A percentile compares a stretch with the other conserved stretches of the same genome.
These are phyloP conservation scores for Oligia strigilis DNA, from an alignment of 2,888 invertebrate species.

Conservation along the genomic window DNA sequence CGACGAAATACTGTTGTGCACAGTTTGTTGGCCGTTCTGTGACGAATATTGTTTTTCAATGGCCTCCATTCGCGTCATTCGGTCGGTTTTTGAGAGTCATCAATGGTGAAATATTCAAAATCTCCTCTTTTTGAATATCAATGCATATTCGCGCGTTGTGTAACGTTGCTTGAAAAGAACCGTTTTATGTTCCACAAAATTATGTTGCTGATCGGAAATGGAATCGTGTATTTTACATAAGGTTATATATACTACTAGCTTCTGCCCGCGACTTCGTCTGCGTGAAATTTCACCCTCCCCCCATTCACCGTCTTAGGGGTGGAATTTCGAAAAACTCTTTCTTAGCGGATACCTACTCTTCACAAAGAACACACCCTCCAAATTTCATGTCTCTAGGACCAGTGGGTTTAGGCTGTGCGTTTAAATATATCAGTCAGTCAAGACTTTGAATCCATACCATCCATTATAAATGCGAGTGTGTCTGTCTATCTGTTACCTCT, in stretches of 20 bases:
- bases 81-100: constrained; percentile 40
- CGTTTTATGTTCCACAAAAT: constrained; percentile 41
- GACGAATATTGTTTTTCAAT: constrained; percentile 63
- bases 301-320: too few relatives aligned
- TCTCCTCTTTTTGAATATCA: constrained; percentile 54
- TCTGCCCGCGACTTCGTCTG: too few relatives aligned
- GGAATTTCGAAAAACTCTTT: too few relatives aligned
- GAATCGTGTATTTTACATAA: background rate
- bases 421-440: too few relatives aligned
- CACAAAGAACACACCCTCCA: too few relatives aligned
- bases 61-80: constrained; percentile 54
- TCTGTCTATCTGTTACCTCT: too few relatives aligned
- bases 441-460: too few relatives aligned
- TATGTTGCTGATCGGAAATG: constrained; percentile 10
- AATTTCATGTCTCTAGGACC: too few relatives aligned
- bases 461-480: too few relatives aligned
- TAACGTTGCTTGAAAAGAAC: constrained; percentile 58
- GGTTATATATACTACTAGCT: background rate
- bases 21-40: constrained; percentile 46
- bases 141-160: constrained; percentile 45
- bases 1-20: constrained; percentile 49
- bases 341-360: too few relatives aligned
- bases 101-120: constrained; percentile 61
- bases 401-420: too few relatives aligned
- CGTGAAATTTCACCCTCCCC: too few relatives aligned